phyloP scores from a whole-genome alignment of 2,113 vertebrate genomes.

The Poecilia latipinna region DNA sequence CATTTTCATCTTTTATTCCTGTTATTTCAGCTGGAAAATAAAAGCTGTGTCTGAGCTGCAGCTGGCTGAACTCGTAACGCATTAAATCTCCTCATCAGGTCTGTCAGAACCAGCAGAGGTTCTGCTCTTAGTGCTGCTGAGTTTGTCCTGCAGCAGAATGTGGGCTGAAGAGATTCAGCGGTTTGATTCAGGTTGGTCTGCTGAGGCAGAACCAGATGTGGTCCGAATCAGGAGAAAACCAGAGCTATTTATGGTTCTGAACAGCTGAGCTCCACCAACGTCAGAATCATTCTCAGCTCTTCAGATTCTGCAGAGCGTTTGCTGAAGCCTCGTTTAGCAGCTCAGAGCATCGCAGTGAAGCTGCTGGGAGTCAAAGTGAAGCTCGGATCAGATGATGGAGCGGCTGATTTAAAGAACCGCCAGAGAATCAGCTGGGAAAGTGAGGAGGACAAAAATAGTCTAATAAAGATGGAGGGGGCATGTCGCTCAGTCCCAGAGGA shows the following conservation, averaged over 20 bases:
- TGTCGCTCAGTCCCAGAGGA: slow-evolving; percentile 10
- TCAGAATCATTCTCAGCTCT: slow-evolving; percentile 16
- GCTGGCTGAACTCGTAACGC: neutral
- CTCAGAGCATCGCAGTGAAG: neutral
- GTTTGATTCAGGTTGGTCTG: no score
- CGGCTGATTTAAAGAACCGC: slow-evolving; percentile 8
- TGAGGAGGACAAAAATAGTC: slow-evolving; percentile 1
- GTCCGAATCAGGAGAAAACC: slow-evolving; percentile 5
- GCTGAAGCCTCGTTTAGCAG: no score
- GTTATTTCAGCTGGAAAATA: no score
- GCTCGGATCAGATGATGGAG: neutral
- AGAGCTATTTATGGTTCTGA: slow-evolving; percentile 22
- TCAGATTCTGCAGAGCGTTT: neutral
- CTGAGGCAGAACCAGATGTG: slow-evolving; percentile 40
- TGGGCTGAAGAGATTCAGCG: no score
- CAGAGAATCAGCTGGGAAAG: slow-evolving; percentile 8
- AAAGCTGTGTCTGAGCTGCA: no score
- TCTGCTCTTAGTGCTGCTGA: neutral
- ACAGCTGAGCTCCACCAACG: slow-evolving; percentile 37
- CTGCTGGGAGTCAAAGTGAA: neutral
- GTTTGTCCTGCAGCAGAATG: slow-evolving; percentile 18
- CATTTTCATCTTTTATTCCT: no score
- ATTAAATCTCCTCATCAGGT: slow-evolving; percentile 3
- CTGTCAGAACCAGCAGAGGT: slow-evolving; percentile 10
- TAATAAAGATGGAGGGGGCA: neutral